These are phyloP conservation scores for Dicaeum eximium DNA, from an alignment of 2,113 vertebrate species.

Conservation along the genomic window DNA sequence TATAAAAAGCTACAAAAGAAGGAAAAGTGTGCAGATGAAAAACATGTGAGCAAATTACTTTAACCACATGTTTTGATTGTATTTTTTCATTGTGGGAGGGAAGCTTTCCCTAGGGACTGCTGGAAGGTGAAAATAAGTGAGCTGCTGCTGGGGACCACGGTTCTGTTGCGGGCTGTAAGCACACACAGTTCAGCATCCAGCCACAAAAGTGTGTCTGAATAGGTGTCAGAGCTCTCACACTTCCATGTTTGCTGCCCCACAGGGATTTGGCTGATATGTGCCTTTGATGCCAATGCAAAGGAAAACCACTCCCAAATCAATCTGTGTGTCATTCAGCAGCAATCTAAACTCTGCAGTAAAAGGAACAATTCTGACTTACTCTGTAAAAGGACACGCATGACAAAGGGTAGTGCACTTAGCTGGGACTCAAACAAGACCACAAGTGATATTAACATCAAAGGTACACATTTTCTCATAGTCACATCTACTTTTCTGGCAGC, in stretches of 20 bases:
- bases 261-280: background rate
- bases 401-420: background rate
- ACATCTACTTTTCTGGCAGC: background rate
- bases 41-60: background rate
- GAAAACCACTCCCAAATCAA: background rate
- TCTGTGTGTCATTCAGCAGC: background rate
- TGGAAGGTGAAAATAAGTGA: background rate
- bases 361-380: background rate
- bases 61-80: background rate
- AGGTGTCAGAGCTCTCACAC: background rate
- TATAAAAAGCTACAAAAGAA: background rate
- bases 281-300: background rate
- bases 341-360: background rate
- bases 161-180: background rate
- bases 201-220: background rate
- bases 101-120: background rate
- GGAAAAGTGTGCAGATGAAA: background rate
- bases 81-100: background rate
- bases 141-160: background rate
- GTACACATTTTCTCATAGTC: background rate
- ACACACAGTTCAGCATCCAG: fast-evolving
- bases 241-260: background rate
- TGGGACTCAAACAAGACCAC: background rate
- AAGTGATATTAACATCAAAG: background rate
- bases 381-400: background rate